Conservation (phyloP, 1,140 invertebrate genomes). For the Drosophila grimshawi region DNA sequence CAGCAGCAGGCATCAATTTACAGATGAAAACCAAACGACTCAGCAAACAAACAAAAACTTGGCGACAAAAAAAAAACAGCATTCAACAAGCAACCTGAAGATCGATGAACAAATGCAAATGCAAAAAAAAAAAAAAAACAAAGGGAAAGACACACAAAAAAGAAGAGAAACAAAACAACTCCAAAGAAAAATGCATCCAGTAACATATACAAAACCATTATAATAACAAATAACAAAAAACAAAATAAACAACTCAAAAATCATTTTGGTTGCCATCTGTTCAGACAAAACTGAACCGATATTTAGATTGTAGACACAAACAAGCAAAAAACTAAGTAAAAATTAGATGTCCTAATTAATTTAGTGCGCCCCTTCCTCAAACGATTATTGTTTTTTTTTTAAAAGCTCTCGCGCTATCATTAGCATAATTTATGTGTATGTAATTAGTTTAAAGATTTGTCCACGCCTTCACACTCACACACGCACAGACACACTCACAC, state of each 20-base stretch:
- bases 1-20: conserved; percentile 13
- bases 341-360: conserved; percentile 36
- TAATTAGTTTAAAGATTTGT: conserved; percentile 49
- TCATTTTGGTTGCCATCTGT: conserved; percentile 9
- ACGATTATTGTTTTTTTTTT: neutral
- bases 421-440: conserved; percentile 53
- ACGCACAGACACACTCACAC: neutral
- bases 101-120: neutral
- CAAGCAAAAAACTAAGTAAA: conserved; percentile 13
- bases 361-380: conserved; percentile 11
- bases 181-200: conserved; percentile 75
- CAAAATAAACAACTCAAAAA: neutral
- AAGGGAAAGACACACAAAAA: conserved; percentile 22
- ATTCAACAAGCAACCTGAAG: neutral
- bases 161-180: conserved; percentile 49
- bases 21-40: neutral
- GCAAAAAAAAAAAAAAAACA: conserved; percentile 7
- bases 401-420: conserved; percentile 3
- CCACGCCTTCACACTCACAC: conserved; percentile 1
- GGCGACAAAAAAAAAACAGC: neutral
- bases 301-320: neutral
- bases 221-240: conserved; percentile 21
- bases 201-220: conserved; percentile 54
- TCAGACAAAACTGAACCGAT: conserved; percentile 11
- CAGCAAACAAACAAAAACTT: neutral